Evolutionary conservation across 1,140 invertebrate genomes (phyloP).

Genomic region (Bombus breviceps): DNA sequence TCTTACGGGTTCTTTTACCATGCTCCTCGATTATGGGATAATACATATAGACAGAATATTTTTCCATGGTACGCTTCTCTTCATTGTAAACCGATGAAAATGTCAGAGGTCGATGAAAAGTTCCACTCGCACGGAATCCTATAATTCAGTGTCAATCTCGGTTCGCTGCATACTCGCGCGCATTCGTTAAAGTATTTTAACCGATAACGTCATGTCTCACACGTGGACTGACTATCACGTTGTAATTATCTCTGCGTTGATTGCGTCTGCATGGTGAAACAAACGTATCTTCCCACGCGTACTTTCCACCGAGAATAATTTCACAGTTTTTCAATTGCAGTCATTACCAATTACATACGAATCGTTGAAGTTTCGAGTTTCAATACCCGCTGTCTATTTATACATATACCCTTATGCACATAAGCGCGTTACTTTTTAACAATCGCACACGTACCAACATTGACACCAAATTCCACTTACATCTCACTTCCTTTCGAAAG

Average conservation of each 20-base stretch:
- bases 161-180: background rate
- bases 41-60: background rate
- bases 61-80: too few relatives aligned
- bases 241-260: conserved; percentile 1
- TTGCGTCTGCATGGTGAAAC: background rate
- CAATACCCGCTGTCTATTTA: background rate
- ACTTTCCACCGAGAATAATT: background rate
- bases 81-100: background rate
- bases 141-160: background rate
- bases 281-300: conserved; percentile 21
- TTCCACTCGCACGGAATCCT: background rate
- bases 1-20: too few relatives aligned
- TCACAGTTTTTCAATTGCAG: background rate
- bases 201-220: background rate
- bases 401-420: conserved; percentile 4
- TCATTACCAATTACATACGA: background rate
- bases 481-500: conserved; percentile 48
- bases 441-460: conserved; percentile 42
- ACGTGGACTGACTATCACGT: background rate
- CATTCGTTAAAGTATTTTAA: background rate
- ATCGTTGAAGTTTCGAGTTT: conserved; percentile 23
- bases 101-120: conserved; percentile 35
- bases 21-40: too few relatives aligned
- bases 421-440: conserved; percentile 11
- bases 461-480: conserved; percentile 66